Evolutionary conservation across 2,888 invertebrate species (phyloP), one percentile per base, ranked within the genome.

Genomic region (Pollenia griseotomentosa): DNA sequence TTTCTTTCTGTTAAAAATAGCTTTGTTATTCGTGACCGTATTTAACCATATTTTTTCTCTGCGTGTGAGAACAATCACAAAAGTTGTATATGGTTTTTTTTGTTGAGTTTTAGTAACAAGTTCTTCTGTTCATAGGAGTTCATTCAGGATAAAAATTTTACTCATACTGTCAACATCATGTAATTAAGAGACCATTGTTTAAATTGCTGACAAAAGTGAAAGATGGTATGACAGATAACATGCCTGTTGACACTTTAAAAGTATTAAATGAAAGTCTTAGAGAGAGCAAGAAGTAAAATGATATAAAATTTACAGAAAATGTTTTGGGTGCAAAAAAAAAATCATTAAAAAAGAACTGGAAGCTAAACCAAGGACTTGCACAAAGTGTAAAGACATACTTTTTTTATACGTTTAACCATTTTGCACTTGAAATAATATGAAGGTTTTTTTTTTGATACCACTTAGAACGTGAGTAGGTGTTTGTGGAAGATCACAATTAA

Each of bases 181-280:
- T 92, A 92, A 92, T 92, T 92, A 92, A 92, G 92, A 91, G 92
- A 90, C 91, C 91, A 92, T 92, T 92, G 92, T 92, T 92, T 91
- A 90, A 91, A 87, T 90, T 92, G 92, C 92, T 92, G 92, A 92
- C 92, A 92, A 92, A 92, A 92, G 92, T 92, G 91, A 92, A 92
- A 92, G 91, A 92, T 91, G 89, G 88, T 90, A 90, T 92, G 91
- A 92, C 90, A 92, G 92, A 92, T 92, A 92, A 90, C 90, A 90
- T 88, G 87, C 89, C 90, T 90, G 91, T 91, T 92, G 90, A 90
- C 92, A 92, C 91, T 92, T 92, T 91, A 89, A 92, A 92, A 91
- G 88, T 86, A 88, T 89, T 87, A 84, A 71, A 44, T 81, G 40
- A 87, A 23, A 83, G 71, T 81, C 65, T 44, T 23, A 14, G 55